Evolutionary conservation across 2,113 vertebrate genomes (phyloP).

Genomic region (Bubo scandiacus): DNA sequence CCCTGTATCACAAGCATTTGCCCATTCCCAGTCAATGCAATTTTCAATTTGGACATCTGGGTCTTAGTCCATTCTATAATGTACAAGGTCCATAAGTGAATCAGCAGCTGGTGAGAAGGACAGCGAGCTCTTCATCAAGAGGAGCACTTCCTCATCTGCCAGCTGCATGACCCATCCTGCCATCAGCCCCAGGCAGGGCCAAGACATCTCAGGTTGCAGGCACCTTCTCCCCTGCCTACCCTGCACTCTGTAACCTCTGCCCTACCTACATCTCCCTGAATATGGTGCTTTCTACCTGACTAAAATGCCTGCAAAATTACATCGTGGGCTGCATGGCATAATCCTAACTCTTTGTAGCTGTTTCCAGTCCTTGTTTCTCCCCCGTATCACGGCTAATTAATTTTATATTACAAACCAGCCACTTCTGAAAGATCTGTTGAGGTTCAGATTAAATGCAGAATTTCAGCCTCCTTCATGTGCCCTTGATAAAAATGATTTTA

Average conservation of each 20-base stretch:
- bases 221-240: not conserved
- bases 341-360: not conserved
- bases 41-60: not conserved
- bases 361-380: not conserved
- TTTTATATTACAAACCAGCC: not conserved
- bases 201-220: not conserved
- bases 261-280: not conserved
- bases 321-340: not conserved
- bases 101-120: not conserved
- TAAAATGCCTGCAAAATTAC: not conserved
- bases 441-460: not conserved
- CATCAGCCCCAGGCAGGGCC: not conserved
- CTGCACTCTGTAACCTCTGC: not conserved
- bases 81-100: not conserved
- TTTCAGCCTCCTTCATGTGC: not conserved
- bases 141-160: not conserved
- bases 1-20: not conserved
- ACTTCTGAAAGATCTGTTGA: not conserved
- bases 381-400: not conserved
- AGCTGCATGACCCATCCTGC: not conserved
- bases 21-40: not conserved
- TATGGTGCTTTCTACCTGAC: not conserved
- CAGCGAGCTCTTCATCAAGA: not conserved
- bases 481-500: slow-evolving; percentile 4
- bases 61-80: not conserved